Percentiles rank a stretch among this genome's conserved stretches.
Evolutionary conservation across 2,888 invertebrate genomes (phyloP).

Genomic region (Bembecia ichneumoniformis): DNA sequence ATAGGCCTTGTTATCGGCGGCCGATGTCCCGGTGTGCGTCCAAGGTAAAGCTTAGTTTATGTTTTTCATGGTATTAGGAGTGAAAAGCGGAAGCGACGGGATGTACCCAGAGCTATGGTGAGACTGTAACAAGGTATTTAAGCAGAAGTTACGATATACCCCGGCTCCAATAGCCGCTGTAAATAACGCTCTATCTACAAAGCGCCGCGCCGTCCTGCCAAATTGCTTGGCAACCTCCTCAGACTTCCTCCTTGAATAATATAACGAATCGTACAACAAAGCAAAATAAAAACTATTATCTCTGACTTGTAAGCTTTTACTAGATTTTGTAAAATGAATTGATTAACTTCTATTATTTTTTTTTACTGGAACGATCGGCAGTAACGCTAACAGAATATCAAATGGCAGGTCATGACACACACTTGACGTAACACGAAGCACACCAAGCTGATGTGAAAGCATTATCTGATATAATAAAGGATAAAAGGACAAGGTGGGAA

Average conservation of each 20-base stretch:
- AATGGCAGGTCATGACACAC: no score
- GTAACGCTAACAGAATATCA: no score
- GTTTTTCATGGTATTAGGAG: conserved; percentile 22
- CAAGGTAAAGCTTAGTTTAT: conserved; percentile 20
- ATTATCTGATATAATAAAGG: no score
- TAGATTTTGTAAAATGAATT: conserved; percentile 1
- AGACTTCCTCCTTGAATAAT: conserved; percentile 65
- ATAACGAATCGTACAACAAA: conserved; percentile 53
- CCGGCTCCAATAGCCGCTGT: conserved; percentile 49
- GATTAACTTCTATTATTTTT: no score
- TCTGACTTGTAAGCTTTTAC: conserved; percentile 13
- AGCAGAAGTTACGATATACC: conserved; percentile 56
- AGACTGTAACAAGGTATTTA: conserved; percentile 55
- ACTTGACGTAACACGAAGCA: no score
- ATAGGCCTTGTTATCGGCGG: neutral
- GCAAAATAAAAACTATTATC: conserved; percentile 38
- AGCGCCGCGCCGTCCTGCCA: conserved; percentile 51
- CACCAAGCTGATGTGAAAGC: no score
- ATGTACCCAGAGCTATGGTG: conserved; percentile 22
- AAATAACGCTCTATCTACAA: conserved; percentile 60
- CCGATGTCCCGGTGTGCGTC: conserved; percentile 1
- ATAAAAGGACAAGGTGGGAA: no score
- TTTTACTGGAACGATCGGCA: no score
- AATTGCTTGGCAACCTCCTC: conserved; percentile 66
- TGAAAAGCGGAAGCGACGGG: conserved; percentile 18